phyloP scores from a whole-genome alignment of 2,797 vertebrate species.

The Sandelia bainsii region DNA sequence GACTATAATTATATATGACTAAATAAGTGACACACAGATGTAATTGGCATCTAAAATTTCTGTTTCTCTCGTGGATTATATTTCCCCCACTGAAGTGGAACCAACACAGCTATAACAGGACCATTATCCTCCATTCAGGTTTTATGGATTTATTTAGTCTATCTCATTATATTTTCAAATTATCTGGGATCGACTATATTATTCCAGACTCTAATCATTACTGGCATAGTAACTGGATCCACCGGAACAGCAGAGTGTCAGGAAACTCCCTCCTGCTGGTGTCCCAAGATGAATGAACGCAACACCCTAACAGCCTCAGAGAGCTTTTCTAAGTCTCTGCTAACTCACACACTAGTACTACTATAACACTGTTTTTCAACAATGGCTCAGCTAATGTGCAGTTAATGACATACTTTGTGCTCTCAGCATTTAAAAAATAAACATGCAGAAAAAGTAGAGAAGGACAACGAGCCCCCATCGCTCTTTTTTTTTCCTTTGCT shows the following conservation, averaged over 20 bases:
- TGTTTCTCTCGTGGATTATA: conserved; percentile 18
- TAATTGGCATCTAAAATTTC: conserved; percentile 14
- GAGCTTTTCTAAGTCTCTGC: background rate
- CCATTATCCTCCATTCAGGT: background rate
- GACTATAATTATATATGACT: background rate
- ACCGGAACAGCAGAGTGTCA: background rate
- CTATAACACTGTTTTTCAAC: conserved; percentile 13
- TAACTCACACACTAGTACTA: background rate
- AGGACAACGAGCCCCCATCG: conserved; percentile 10
- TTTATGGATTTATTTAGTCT: background rate
- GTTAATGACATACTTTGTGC: conserved; percentile 48
- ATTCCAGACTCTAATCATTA: conserved; percentile 2
- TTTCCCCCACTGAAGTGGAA: conserved; percentile 39
- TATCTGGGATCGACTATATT: background rate
- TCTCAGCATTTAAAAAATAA: conserved; percentile 33
- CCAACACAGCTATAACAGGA: conserved; percentile 16
- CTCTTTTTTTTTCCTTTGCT: conserved; percentile 22
- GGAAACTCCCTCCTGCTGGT: conserved; percentile 3
- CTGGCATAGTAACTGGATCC: conserved; percentile 18
- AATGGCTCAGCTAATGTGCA: conserved; percentile 56
- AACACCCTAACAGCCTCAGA: background rate
- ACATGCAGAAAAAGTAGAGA: background rate
- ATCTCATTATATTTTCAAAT: background rate
- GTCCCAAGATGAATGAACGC: background rate
- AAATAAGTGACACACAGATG: conserved; percentile 1